These are phyloP conservation scores for Sphenopsis melanotis DNA, from an alignment of 2,797 vertebrate species.

Conservation along the genomic window DNA sequence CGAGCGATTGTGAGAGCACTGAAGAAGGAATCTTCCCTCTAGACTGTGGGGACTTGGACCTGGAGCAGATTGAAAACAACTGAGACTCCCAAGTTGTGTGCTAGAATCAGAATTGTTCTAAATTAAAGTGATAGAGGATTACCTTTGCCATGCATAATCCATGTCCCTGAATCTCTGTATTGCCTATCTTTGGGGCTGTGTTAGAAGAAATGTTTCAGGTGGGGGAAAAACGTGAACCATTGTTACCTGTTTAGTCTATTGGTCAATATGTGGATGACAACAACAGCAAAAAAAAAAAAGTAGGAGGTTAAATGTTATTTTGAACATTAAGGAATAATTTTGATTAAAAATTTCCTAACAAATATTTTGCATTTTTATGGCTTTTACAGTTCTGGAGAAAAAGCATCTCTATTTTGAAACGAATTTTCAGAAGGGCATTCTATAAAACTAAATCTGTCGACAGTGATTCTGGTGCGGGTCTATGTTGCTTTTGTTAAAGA, in stretches of 20 bases:
- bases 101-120: slow-evolving; percentile 54
- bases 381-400: slow-evolving; percentile 71
- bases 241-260: slow-evolving; percentile 68
- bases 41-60: slow-evolving; percentile 74
- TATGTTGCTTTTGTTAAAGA: slow-evolving; percentile 59
- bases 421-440: slow-evolving; percentile 72
- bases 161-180: slow-evolving; percentile 65
- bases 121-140: slow-evolving; percentile 58
- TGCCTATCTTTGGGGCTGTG: slow-evolving; percentile 51
- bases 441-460: slow-evolving; percentile 56
- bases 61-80: slow-evolving; percentile 80
- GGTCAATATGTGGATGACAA: slow-evolving; percentile 39
- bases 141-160: slow-evolving; percentile 68
- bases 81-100: slow-evolving; percentile 50
- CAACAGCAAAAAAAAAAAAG: background rate
- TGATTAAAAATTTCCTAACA: slow-evolving; percentile 67
- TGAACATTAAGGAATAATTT: slow-evolving; percentile 64
- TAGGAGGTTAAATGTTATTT: slow-evolving; percentile 51
- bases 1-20: slow-evolving; percentile 70
- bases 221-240: slow-evolving; percentile 50
- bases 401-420: slow-evolving; percentile 74
- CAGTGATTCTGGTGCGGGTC: slow-evolving; percentile 57
- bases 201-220: slow-evolving; percentile 58
- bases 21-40: slow-evolving; percentile 69
- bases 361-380: slow-evolving; percentile 75